Percentiles rank a stretch among this genome's conserved stretches.
Conservation (phyloP, 2,888 invertebrate species). For the Agrotis exclamationis region DNA sequence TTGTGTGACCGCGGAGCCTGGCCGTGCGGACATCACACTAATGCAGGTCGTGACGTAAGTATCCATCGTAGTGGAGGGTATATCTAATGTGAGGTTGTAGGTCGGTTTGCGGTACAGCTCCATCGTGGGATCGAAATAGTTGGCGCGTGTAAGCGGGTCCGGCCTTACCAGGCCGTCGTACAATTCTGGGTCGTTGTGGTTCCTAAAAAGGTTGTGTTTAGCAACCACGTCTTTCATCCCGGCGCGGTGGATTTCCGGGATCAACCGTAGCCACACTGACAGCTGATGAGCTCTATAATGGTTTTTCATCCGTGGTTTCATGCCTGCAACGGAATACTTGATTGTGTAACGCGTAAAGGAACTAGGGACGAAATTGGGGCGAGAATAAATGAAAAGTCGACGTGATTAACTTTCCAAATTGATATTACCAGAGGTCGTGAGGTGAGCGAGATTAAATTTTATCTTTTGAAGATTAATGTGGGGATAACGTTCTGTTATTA, state of each 20-base stretch:
- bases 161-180: slow-evolving; percentile 97
- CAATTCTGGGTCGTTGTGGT: slow-evolving; percentile 96
- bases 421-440: slow-evolving; percentile 67
- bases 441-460: slow-evolving; percentile 70
- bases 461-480: slow-evolving; percentile 64
- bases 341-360: slow-evolving; percentile 73
- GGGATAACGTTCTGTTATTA: slow-evolving; percentile 45
- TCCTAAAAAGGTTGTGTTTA: slow-evolving; percentile 97
- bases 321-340: slow-evolving; percentile 92
- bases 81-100: slow-evolving; percentile 89
- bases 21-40: slow-evolving; percentile 93
- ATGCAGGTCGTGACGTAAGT: slow-evolving; percentile 94
- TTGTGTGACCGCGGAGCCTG: slow-evolving; percentile 86
- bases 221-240: slow-evolving; percentile 97
- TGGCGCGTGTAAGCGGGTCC: slow-evolving; percentile 94
- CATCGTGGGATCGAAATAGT: slow-evolving; percentile 92
- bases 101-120: slow-evolving; percentile 92
- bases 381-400: slow-evolving; percentile 67
- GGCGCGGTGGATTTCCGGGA: slow-evolving; percentile 97
- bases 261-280: slow-evolving; percentile 98
- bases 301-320: slow-evolving; percentile 98
- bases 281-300: slow-evolving; percentile 99
- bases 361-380: slow-evolving; percentile 64
- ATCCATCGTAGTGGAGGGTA: slow-evolving; percentile 91
- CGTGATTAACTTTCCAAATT: slow-evolving; percentile 77